Base-by-base conservation (phyloP, 2,113 vertebrate genomes). In the Larimichthys polyactis region DNA sequence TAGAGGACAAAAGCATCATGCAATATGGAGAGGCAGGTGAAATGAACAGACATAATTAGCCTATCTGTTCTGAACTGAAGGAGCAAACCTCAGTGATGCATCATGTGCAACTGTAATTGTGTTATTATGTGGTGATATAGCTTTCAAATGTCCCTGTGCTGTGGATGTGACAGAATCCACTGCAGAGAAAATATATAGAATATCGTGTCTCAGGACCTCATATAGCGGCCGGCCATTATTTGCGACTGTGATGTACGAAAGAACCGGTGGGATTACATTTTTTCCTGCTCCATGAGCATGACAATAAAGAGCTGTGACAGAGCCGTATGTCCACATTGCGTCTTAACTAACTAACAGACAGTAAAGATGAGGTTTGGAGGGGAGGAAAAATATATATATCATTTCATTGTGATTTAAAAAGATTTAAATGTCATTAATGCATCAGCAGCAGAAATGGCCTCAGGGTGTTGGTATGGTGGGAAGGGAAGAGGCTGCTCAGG, bases 131-230 rank as follows among this genome's bases (percentile, higher is more conserved):
- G 1, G n/a, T 57, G 57, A 78, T 81, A 70, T 29, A 62, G 59
- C 43, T 79, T 71, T 52, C 7, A 9, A 71, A 82, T 40, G 32
- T 59, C 44, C 29, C 48, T 17, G 22, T 17, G 48, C 71, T 57
- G 22, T 44, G 55, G 74, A 82, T 79, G 66, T 88, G 80, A 86
- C 85, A 90, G 68, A 85, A 80, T 89, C 82, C 71, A 79, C 72
- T 60, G 51, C 65, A 66, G 60, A 58, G 67, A 67, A 78, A 77
- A 62, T 64, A 76, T 62, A 48, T 36, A 22, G 51, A 63, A 40
- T 15, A 69, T 63, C 43, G 16, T 43, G 36, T 63, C 89, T 72
- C 76, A 66, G 64, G 68, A 19, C 12, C 40, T 59, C 63, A 55
- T 9, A 55, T 9, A 16, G 62, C 76, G 62, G 48, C 11, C 63